phyloP scores from a whole-genome alignment of 2,888 invertebrate species.

The Desoria tigrina region DNA sequence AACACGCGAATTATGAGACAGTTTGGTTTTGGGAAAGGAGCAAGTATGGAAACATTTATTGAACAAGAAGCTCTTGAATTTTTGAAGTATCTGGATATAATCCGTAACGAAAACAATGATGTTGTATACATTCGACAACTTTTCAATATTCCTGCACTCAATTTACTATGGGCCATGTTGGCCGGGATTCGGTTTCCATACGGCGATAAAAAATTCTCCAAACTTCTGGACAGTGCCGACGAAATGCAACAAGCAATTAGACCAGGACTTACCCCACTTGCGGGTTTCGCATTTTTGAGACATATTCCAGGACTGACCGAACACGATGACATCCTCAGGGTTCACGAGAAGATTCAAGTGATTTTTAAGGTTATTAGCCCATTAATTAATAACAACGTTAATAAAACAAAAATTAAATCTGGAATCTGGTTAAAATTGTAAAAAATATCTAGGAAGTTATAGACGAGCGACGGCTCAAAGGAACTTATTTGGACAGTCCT shows the following conservation, averaged over 20 bases:
- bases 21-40: conserved; percentile 39
- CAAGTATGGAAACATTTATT: conserved; percentile 30
- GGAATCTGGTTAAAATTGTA: neutral
- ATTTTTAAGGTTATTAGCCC: conserved; percentile 31
- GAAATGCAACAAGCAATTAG: conserved; percentile 29
- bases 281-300: conserved; percentile 35
- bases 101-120: conserved; percentile 6
- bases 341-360: conserved; percentile 30
- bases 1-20: conserved; percentile 17
- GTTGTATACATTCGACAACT: conserved; percentile 30
- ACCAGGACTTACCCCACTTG: conserved; percentile 26
- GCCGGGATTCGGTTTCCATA: conserved; percentile 33
- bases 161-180: conserved; percentile 36
- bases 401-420: neutral
- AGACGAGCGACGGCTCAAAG: conserved; percentile 20
- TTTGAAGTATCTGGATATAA: conserved; percentile 24
- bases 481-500: conserved; percentile 31
- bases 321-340: conserved; percentile 24
- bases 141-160: conserved; percentile 38
- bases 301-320: conserved; percentile 28
- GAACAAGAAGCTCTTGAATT: conserved; percentile 29
- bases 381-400: neutral
- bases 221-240: conserved; percentile 25
- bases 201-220: conserved; percentile 28
- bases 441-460: conserved; percentile 31